Evolutionary conservation across 2,797 vertebrate species (phyloP), one percentile per base, ranked within the genome.

Genomic region (Molossus alvarezi): DNA sequence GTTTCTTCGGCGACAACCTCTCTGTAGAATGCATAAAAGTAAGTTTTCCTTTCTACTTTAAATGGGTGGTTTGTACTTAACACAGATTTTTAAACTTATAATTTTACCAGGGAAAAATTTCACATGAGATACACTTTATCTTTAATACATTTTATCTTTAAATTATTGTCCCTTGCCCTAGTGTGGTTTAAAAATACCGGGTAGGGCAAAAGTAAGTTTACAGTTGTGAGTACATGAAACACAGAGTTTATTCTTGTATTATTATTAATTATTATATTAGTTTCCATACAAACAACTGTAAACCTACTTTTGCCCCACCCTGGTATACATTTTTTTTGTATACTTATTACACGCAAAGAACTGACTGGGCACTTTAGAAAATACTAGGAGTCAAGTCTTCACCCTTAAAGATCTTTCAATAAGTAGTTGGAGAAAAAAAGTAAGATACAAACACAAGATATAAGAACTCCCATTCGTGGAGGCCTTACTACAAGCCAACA

Each of bases 11-110:
- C 20, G 98, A 96, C 25, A 67, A 83, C 37, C 88, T 94, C 12
- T 98, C 98, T 98, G 80, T 81, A 94, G 67, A 92, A 88, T n/a
- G 67, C 95, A 92, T 48, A 9, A 41, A 87, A 87, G 20, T 1
- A 1, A 76, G 57, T 57, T 62, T 62, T 75, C 21, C 51, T 79
- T 87, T 83, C 45, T 69, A 72, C 57, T 76, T 82, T 94, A 84
- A 88, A 55, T 57, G 6, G 29, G 15, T 60, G 62, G 13, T 85
- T 86, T 91, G 48, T 69, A 64, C 9, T 62, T 67, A 90, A 81
- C 7, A 83, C 21, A 77, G 17, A 88, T 82, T 82, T 76, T 88
- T 29, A 53, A 90, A 87, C 45, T 85, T n/a, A 65, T 21, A 25
- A 60, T 82, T 97, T 88, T 83, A 72, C 45, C 21, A 58, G 58